Base-by-base conservation (phyloP, 2,113 vertebrate species). In the Picathartes gymnocephalus region DNA sequence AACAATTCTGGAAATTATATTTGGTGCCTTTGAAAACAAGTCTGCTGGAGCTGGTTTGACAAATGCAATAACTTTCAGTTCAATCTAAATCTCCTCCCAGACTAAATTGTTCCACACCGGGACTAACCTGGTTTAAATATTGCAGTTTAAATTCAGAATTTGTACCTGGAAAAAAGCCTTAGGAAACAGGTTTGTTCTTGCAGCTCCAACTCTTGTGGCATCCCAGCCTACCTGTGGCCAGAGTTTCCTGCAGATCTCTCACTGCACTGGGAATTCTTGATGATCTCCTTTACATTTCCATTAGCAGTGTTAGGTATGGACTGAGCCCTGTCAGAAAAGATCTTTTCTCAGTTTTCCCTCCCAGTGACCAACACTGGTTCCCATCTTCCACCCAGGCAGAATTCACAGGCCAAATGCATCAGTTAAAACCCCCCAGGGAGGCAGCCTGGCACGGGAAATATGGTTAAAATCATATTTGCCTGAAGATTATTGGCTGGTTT, bases 281-380 rank as follows among this genome's bases (percentile, higher is more conserved):
- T 7, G 23, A 47, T 66, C 78, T 28, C 47, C 71, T 54, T 39
- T 15, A 4, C 3, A 12, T 17, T 45, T 47, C 50, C 39, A 1
- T 44, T 6, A 58, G 44, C 35, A 42, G 1, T 3, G 30, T 15
- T 2, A 6, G 9, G 2, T 11, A 3, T 2, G 4, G 27, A 7
- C 35, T 50, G 18, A 74, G 23, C 27, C 1, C 0, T 4, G 7
- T 2, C 37, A 64, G 50, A 24, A 56, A n/a, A 48, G 16, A 7
- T 14, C 16, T 33, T 50, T 58, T 24, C 90, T 19, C 54, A 37
- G 18, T 24, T 21, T 42, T 42, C 65, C 5, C 9, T 74, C 11
- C 3, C 9, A 11, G 33, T 16, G 16, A 27, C 25, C 44, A 21
- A 0, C 13, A 7, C 15, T 24, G 40, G 33, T 8, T 86, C 44